phyloP scores from a whole-genome alignment of 2,113 vertebrate genomes.

The Ibidorhyncha struthersii region DNA sequence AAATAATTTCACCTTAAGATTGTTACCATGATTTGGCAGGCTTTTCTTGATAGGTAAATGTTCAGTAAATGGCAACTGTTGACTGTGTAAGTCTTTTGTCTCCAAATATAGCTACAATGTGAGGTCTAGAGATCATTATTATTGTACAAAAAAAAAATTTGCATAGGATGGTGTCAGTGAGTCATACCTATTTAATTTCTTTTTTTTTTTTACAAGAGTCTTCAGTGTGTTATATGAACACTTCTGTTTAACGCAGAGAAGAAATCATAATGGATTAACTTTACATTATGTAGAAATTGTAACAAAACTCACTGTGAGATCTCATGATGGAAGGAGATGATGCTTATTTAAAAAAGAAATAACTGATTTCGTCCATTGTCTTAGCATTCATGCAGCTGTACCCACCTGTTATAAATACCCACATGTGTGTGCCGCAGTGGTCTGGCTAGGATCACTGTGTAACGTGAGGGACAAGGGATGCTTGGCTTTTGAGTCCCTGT shows the following conservation, averaged over 20 bases:
- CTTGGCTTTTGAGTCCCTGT: not conserved
- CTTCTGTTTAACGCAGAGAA: not conserved
- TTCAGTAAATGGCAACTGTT: not conserved
- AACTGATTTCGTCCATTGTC: not conserved
- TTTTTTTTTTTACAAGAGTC: not conserved
- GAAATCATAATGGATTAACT: not conserved
- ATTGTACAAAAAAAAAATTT: not conserved
- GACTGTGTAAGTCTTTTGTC: not conserved
- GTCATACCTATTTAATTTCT: not conserved
- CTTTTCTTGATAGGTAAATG: not conserved
- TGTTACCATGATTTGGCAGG: not conserved
- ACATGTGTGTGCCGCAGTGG: rapidly evolving
- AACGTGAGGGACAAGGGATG: not conserved
- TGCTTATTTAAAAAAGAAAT: not conserved
- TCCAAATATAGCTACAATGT: not conserved
- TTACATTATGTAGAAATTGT: not conserved
- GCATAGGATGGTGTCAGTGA: not conserved
- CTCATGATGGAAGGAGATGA: not conserved
- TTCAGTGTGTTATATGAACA: not conserved
- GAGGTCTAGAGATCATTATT: not conserved
- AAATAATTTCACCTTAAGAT: not conserved
- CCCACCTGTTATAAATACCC: too few species aligned
- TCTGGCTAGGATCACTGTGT: not conserved
- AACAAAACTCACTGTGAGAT: not conserved
- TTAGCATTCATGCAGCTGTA: not conserved